Conservation (phyloP, 2,797 vertebrate genomes). For the Apodemus agrarius region DNA sequence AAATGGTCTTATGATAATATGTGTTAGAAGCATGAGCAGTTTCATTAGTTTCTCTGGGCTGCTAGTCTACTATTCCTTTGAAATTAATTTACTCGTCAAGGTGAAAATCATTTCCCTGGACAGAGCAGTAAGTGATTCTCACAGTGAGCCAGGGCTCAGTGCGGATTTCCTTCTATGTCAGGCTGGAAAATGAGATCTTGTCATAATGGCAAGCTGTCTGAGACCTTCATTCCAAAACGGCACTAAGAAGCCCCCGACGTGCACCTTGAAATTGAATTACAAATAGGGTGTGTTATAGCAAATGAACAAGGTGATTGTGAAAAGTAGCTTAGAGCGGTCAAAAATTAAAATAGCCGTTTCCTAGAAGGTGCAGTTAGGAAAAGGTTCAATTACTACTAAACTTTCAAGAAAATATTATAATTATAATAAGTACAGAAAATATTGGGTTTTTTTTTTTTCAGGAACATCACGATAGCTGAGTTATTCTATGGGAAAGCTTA, state of each 20-base stretch:
- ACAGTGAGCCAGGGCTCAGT: background rate
- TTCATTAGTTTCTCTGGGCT: constrained; percentile 32
- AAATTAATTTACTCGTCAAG: constrained; percentile 73
- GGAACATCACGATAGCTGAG: constrained; percentile 5
- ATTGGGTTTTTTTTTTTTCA: background rate
- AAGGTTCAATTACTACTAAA: constrained; percentile 39
- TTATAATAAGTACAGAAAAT: background rate
- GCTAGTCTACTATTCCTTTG: constrained; percentile 6
- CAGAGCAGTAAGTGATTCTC: constrained; percentile 45
- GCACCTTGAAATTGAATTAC: constrained; percentile 54
- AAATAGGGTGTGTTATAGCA: background rate
- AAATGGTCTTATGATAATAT: constrained; percentile 50
- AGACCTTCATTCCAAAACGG: constrained; percentile 29
- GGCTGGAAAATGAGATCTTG: constrained; percentile 53
- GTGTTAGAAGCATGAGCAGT: background rate
- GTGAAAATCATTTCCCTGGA: constrained; percentile 62
- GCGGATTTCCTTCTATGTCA: constrained; percentile 20
- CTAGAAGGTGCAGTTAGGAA: background rate
- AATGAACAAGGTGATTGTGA: constrained; percentile 27
- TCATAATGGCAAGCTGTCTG: constrained; percentile 18
- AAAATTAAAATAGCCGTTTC: constrained; percentile 43
- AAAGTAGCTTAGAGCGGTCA: background rate
- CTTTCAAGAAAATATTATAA: constrained; percentile 19
- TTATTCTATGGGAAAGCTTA: constrained; percentile 33
- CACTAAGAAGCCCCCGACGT: constrained; percentile 34